Base-by-base conservation (phyloP, 2,113 vertebrate genomes). In the Semicossyphus pulcher region DNA sequence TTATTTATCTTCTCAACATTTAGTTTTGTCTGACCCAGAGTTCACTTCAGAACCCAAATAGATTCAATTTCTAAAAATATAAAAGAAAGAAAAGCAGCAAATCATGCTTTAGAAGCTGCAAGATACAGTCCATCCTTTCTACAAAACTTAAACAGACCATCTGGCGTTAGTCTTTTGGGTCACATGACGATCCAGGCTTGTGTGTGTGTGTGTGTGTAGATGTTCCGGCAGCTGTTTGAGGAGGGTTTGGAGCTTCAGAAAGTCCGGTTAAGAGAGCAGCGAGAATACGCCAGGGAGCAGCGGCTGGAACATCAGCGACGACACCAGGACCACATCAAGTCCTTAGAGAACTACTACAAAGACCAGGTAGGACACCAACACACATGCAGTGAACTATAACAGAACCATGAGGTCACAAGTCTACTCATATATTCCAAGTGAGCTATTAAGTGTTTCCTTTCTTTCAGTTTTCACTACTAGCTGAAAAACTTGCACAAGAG, bases 331-430 rank as follows among this genome's bases (percentile, higher is more conserved):
- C 94, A 97, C 79, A 78, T 99, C 53, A 87, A 95, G 62, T 96
- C 97, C 0, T 93, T 99, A 96, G 97, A 99, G 88, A 98, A 97
- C 92, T 98, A 97, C 78, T 98, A 99, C 83, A 97, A 93, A 89
- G 95, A 97, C 83, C 96, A 98, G 94, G 98, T 98, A 88, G 45
- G 49, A 42, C 34, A 4, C 15, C n/a, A n/a, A 26, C 4, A 47
- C 16, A 11, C 7, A 28, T 9, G 4, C 21, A 8, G 8, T 32
- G 4, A 4, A n/a, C n/a, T n/a, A n/a, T n/a, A n/a, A n/a, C n/a
- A n/a, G n/a, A n/a, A n/a, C n/a, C n/a, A n/a, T n/a, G n/a, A n/a
- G n/a, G n/a, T n/a, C n/a, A n/a, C n/a, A n/a, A n/a, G n/a, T n/a
- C n/a, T n/a, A n/a, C n/a, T n/a, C n/a, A n/a, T n/a, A n/a, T n/a